Evolutionary conservation across 2,888 invertebrate species (phyloP).

Genomic region (Habrosyne pyritoides): DNA sequence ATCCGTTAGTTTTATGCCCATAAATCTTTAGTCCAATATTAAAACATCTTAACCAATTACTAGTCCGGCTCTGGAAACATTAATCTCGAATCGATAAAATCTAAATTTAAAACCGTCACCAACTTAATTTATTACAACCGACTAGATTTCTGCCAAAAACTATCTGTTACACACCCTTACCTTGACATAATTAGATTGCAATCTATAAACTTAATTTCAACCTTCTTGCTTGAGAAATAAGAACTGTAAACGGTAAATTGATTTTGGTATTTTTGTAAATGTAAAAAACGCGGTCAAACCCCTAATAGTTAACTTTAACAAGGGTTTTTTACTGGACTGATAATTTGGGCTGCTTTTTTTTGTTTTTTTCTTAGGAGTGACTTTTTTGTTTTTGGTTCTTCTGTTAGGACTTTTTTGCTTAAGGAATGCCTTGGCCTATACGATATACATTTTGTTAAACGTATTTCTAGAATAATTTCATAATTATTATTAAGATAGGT

Average conservation of each 20-base stretch:
- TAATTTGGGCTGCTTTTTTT: constrained; percentile 17
- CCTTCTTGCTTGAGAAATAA: neutral
- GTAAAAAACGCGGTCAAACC: constrained; percentile 33
- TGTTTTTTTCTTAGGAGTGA: neutral
- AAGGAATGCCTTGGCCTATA: neutral
- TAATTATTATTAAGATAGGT: too few species aligned
- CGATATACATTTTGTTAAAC: too few species aligned
- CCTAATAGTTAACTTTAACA: constrained; percentile 34
- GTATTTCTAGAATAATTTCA: too few species aligned
- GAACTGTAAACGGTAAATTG: neutral
- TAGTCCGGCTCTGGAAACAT: neutral
- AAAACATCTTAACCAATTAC: constrained; percentile 1
- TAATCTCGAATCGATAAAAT: constrained; percentile 14
- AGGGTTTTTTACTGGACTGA: constrained; percentile 23
- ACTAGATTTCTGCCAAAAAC: constrained; percentile 32
- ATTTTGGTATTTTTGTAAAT: constrained; percentile 13
- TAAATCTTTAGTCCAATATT: neutral
- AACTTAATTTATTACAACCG: constrained; percentile 28
- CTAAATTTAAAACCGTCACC: constrained; percentile 22
- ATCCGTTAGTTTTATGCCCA: too few species aligned
- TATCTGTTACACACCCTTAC: constrained; percentile 21
- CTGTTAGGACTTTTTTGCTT: neutral
- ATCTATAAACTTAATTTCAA: neutral
- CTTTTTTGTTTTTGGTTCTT: neutral
- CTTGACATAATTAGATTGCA: neutral